Evolutionary conservation across 2,113 vertebrate genomes (phyloP), one percentile per base, ranked within the genome.

Genomic region (Stigmatopora nigra): DNA sequence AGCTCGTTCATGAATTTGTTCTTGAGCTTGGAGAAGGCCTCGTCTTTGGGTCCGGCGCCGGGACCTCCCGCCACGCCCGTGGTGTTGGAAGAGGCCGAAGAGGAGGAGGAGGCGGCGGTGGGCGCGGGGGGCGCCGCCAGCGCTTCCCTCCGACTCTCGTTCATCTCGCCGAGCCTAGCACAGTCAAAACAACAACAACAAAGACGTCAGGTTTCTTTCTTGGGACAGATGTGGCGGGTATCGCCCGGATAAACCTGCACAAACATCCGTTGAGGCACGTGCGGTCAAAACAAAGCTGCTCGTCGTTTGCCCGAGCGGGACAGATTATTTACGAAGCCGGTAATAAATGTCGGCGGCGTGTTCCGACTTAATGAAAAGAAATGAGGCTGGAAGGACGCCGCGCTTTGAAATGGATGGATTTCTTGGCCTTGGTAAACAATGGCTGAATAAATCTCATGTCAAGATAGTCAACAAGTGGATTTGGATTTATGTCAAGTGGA

Each of bases 1-100:
- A 99, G 88, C 81, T 98, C 93, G 44, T 98, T 99, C 96, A 99
- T 98, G 89, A 99, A 99, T 87, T 97, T 99, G 87, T 97, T 87
- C 92, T 94, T 99, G 78, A 99, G 83, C 77, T 98, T 97, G 44
- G 96, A 97, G 83, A 98, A 96, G 57, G 84, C 89, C 83, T 98
- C 92, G 71, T 98, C 93, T 86, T 97, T 95, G 72, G 91, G 92
- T 0, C 77, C 82, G 64, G 86, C 86, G 65, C 92, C 93, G 0
- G 90, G 88, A 51, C 90, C 89, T 53, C 90, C 90, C 19, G 89
- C 84, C 45, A 91, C 80, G 73, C 92, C 93, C 0, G 96, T 98
- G 88, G 89, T 88, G 72, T 98, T 99, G 76, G 87, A 83, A 49
- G 85, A 81, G 20, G 87, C 70, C 2, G 85, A 79, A 45, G 93